Evolutionary conservation across 2,113 vertebrate species (phyloP), one percentile per base, ranked within the genome.

Genomic region (Tetraodon nigroviridis): DNA sequence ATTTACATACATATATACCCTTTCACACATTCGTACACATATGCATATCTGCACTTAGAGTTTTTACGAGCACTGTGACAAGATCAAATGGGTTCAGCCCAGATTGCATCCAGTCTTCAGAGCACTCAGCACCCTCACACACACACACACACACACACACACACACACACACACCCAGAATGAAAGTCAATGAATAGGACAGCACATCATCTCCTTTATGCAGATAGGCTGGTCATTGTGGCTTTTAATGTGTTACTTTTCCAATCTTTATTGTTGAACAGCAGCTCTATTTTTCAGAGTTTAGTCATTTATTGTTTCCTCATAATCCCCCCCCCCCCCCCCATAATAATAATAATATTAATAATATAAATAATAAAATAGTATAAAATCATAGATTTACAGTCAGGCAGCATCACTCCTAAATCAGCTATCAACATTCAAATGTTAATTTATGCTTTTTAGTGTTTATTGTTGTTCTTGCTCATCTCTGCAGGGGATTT

Each of bases 1-100:
- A 85, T 81, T 85, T 82, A 84, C 82, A 88, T 82, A 84, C 82
- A 88, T 88, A 88, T 76, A 81, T 77, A 84, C 82, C 76, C 82
- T 83, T 73, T 75, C n/a, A 76, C 73, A 75, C 73, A 79, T 78
- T 71, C 80, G 67, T 83, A 73, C 84, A 87, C 79, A 83, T 88
- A 86, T 87, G 83, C 84, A 87, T 86, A 86, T 84, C 37, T 80
- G 83, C 86, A 82, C 80, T 87, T 84, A 78, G n/a, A n/a, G 75
- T 58, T 79, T 88, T 88, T 88, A 88, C 57, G 85, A 82, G 65
- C 69, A 20, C 68, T 68, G 79, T 84, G 82, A 86, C 82, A 81
- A 83, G 83, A 86, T 85, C 76, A 78, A 84, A 84, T 83, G 84
- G 86, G 76, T 81, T 82, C 83, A 84, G 15, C 55, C 24, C 73